These are phyloP conservation scores for Portunus trituberculatus DNA, from an alignment of 1,140 invertebrate species.

Conservation along the genomic window DNA sequence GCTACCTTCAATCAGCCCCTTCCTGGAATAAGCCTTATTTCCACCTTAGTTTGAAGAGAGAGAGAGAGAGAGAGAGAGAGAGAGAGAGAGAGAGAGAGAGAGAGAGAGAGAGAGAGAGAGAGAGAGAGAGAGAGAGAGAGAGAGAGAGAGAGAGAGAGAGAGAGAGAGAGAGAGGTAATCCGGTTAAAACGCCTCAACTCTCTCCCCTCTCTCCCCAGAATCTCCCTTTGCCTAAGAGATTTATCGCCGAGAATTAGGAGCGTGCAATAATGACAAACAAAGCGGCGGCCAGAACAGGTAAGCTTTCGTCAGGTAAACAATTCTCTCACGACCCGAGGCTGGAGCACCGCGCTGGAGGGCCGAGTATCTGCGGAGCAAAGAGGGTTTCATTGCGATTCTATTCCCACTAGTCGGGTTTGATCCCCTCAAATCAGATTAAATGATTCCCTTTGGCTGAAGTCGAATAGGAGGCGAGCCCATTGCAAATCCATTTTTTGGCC, in stretches of 20 bases:
- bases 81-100: slow-evolving; percentile 20
- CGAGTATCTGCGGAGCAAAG: slow-evolving; percentile 62
- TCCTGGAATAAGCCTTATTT: slow-evolving; percentile 22
- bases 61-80: slow-evolving; percentile 20
- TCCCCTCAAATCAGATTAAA: slow-evolving; percentile 75
- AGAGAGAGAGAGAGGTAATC: slow-evolving; percentile 25
- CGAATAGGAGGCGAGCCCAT: slow-evolving; percentile 73
- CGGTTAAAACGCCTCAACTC: not conserved
- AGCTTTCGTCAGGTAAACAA: slow-evolving; percentile 47
- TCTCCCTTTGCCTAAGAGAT: slow-evolving; percentile 42
- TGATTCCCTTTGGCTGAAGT: slow-evolving; percentile 74
- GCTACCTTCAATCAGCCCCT: slow-evolving; percentile 1
- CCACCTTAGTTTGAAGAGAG: not conserved
- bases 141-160: slow-evolving; percentile 32
- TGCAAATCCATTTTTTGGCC: slow-evolving; percentile 74
- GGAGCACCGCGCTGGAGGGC: not conserved
- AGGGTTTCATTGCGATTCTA: slow-evolving; percentile 74
- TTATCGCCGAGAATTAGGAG: slow-evolving; percentile 45
- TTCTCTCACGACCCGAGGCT: slow-evolving; percentile 39
- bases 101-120: slow-evolving; percentile 20
- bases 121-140: slow-evolving; percentile 20
- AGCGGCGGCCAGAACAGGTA: slow-evolving; percentile 44
- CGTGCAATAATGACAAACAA: slow-evolving; percentile 55
- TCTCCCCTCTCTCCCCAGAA: slow-evolving; percentile 14
- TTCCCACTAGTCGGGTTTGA: slow-evolving; percentile 74